Conservation (phyloP, 2,888 invertebrate genomes). For the Euspilapteryx auroguttella region DNA sequence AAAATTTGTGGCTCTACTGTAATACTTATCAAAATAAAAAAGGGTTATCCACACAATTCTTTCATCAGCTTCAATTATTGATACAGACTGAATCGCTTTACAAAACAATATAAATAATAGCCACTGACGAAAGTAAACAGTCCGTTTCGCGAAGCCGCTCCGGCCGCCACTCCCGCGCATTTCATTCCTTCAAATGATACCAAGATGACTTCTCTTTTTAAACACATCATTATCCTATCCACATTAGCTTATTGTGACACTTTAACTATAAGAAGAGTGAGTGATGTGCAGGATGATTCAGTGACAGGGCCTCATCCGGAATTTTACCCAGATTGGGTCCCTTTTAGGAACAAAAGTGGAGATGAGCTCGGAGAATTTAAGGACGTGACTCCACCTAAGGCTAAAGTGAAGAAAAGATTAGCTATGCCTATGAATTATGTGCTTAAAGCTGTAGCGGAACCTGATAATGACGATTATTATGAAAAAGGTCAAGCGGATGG, state of each 20-base stretch:
- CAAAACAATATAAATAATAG: conserved; percentile 57
- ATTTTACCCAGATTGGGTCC: conserved; percentile 48
- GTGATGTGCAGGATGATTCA: conserved; percentile 12
- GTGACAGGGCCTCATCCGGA: conserved; percentile 17
- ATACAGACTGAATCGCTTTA: not conserved
- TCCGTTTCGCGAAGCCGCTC: conserved; percentile 27
- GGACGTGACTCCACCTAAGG: conserved; percentile 21
- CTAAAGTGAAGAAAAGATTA: conserved; percentile 28
- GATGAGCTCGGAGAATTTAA: conserved; percentile 37
- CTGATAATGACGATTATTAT: conserved; percentile 29
- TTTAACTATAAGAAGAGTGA: conserved; percentile 25
- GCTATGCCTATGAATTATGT: conserved; percentile 35
- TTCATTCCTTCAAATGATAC: conserved; percentile 1
- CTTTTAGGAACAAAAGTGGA: conserved; percentile 43
- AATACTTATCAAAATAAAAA: too few species aligned
- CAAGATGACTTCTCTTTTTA: too few species aligned
- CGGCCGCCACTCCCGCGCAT: conserved; percentile 10
- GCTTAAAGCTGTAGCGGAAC: conserved; percentile 28
- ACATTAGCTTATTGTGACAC: conserved; percentile 12
- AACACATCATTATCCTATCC: not conserved
- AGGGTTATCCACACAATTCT: too few species aligned
- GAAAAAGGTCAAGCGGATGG: conserved; percentile 32
- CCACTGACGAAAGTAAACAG: conserved; percentile 31
- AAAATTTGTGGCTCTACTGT: too few species aligned
- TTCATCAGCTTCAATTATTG: too few species aligned